Base-by-base conservation (phyloP, 2,113 vertebrate genomes). In the Sminthopsis crassicaudata region DNA sequence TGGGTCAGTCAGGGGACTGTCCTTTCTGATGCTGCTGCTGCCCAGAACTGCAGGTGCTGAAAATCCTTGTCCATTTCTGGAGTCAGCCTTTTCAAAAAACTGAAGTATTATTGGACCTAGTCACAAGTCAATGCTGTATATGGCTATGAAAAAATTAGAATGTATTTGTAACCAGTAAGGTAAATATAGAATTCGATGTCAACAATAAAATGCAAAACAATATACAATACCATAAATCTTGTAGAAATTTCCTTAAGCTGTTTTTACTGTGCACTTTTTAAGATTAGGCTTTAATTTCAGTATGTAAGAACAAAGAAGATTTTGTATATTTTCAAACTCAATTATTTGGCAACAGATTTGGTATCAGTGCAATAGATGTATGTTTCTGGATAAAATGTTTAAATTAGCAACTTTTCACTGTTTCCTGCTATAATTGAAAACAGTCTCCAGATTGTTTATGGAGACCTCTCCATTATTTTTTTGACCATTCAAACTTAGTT, bases 211-310 rank as follows among this genome's bases (percentile, higher is more conserved):
- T 92, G 93, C 97, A 97, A 97, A 98, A 96, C 94, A 94, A n/a
- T 94, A 97, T 42, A 90, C 93, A 93, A 84, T 95, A 98, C 96
- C 92, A 92, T 98, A 98, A 95, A 97, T 98, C 97, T 98, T 98
- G 96, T 98, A 98, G 97, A 93, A 97, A 97, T 98, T 98, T 98
- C 97, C 97, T 98, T 98, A 97, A 46, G 97, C 96, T 97, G 97
- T 99, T 99, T 99, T 98, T 99, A 98, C 98, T 96, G 98, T 98
- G 98, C 97, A 98, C 97, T 99, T 99, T 98, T 98, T 98, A 97
- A 98, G 98, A 97, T 94, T 96, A 97, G 93, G 97, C 97, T 98
- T 98, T 98, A 97, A 98, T 98, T 99, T 98, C 97, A 52, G 91
- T 97, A 96, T 97, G 97, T 98, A 97, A 98, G 96, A 97, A 98